Evolutionary conservation across 2,797 vertebrate genomes (phyloP).

Genomic region (Pelochelys cantorii): DNA sequence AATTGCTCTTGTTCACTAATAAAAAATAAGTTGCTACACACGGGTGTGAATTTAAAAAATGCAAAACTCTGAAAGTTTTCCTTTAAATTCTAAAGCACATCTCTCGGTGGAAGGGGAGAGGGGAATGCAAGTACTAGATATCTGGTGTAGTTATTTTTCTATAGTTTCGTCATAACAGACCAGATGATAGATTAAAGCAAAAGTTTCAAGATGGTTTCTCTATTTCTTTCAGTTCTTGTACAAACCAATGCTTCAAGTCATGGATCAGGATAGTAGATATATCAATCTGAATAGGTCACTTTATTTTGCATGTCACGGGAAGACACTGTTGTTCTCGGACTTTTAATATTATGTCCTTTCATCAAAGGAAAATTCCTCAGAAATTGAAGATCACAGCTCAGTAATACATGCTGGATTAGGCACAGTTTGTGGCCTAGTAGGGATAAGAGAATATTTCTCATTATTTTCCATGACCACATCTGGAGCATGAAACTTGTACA

Average conservation of each 20-base stretch:
- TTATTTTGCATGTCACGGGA: background rate
- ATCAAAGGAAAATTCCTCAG: conserved; percentile 41
- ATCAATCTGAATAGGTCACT: background rate
- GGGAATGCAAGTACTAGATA: accelerated
- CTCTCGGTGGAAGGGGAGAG: background rate
- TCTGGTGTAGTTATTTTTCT: background rate
- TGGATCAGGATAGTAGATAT: background rate
- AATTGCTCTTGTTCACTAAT: background rate
- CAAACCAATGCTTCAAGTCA: background rate
- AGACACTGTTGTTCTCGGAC: background rate
- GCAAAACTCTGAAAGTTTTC: background rate
- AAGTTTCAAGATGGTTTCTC: background rate
- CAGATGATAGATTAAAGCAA: background rate
- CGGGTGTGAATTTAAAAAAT: background rate
- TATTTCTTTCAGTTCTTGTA: background rate
- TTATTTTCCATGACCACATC: background rate
- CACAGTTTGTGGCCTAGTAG: background rate
- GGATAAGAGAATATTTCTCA: background rate
- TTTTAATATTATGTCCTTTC: background rate
- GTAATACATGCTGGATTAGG: background rate
- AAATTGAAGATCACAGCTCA: background rate
- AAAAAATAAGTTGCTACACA: background rate
- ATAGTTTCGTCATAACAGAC: background rate
- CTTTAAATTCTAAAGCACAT: background rate
- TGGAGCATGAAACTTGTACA: background rate